These are phyloP conservation scores for Agriotes lineatus DNA, from an alignment of 2,888 invertebrate species.

Conservation along the genomic window DNA sequence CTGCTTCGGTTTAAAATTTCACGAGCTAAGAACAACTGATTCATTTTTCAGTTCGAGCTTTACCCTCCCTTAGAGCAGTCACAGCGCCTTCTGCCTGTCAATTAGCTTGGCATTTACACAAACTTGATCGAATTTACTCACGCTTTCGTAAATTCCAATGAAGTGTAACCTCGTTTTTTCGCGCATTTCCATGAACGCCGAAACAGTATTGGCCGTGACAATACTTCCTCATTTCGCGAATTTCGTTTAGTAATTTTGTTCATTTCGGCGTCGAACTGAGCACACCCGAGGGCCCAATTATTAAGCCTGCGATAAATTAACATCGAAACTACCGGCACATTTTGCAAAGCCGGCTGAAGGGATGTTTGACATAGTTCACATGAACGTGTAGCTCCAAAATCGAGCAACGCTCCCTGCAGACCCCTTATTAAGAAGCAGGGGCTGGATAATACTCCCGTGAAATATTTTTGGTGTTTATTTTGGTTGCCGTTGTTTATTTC, in stretches of 20 bases:
- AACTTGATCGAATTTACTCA: conserved; percentile 7
- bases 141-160: conserved; percentile 5
- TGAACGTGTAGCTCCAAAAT: not conserved
- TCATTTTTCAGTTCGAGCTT: too few relatives aligned
- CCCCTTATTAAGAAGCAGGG: too few relatives aligned
- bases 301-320: not conserved
- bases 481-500: too few relatives aligned
- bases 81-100: conserved; percentile 9
- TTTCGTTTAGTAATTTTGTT: not conserved
- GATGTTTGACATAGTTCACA: not conserved
- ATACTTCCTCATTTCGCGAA: not conserved
- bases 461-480: too few relatives aligned
- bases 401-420: not conserved
- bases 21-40: too few relatives aligned
- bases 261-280: not conserved
- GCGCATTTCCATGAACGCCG: not conserved
- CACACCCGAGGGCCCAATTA: not conserved
- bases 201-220: not conserved
- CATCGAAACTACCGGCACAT: not conserved
- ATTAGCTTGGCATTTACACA: conserved; percentile 20
- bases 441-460: too few relatives aligned
- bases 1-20: too few relatives aligned
- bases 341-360: not conserved
- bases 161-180: not conserved
- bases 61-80: not conserved